phyloP scores from a whole-genome alignment of 2,113 vertebrate species.

The Tursiops truncatus region DNA sequence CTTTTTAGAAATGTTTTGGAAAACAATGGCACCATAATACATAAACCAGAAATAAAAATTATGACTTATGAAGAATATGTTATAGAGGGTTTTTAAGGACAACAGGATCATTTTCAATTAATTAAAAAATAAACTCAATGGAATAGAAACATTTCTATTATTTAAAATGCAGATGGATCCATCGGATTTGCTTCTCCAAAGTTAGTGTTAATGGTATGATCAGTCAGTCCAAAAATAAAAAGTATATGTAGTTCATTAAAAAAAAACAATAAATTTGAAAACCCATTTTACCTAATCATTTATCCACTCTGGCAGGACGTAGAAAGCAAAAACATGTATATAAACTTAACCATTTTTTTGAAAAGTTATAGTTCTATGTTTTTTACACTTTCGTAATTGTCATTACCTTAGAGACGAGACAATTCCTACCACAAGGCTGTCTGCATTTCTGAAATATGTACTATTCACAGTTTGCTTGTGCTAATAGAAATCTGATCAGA shows the following conservation, averaged over 20 bases:
- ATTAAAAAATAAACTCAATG: background rate
- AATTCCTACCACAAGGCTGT: background rate
- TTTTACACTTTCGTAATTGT: background rate
- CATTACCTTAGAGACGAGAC: background rate
- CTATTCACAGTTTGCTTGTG: background rate
- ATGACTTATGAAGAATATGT: background rate
- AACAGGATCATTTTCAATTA: background rate
- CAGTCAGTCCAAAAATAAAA: background rate
- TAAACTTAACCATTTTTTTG: background rate
- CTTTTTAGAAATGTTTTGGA: background rate
- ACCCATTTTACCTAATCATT: background rate
- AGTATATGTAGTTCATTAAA: background rate
- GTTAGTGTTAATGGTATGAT: background rate
- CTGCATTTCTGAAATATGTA: background rate
- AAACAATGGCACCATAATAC: background rate
- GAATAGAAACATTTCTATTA: background rate
- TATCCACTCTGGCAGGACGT: background rate
- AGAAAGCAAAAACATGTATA: background rate
- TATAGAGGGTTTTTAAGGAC: background rate
- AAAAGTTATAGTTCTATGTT: background rate
- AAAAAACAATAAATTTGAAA: background rate
- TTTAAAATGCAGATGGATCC: background rate
- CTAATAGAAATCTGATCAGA: background rate
- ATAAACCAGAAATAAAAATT: slow-evolving; percentile 2
- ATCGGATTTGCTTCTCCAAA: background rate